Conservation (phyloP, 37 sponge, comb jelly and placozoan genomes). For the Haliclona indistincta region DNA sequence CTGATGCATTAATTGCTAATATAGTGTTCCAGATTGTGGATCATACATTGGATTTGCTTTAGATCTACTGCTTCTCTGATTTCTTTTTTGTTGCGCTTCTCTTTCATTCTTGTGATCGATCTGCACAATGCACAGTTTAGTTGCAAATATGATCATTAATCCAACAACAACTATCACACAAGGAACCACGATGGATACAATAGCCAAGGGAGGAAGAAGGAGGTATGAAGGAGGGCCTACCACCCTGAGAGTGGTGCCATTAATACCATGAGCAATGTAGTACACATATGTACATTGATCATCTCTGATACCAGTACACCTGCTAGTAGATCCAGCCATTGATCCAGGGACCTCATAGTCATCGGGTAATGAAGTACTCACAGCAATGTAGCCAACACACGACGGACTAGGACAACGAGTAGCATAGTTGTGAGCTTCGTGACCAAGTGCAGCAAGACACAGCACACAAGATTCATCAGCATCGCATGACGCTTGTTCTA, state of each 20-base stretch:
- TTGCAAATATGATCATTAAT: slow-evolving; percentile 13
- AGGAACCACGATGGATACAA: slow-evolving; percentile 10
- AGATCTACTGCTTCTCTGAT: no score
- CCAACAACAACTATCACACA: slow-evolving; percentile 23
- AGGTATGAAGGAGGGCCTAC: not conserved
- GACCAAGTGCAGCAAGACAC: not conserved
- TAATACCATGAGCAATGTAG: not conserved
- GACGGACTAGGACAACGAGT: not conserved
- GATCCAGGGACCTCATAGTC: not conserved
- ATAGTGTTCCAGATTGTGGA: no score
- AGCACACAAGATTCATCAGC: not conserved
- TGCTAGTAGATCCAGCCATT: not conserved
- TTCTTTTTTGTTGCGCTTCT: no score
- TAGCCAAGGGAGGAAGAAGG: slow-evolving; percentile 9
- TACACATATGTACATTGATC: not conserved
- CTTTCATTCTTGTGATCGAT: no score
- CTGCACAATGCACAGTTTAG: slow-evolving; percentile 14
- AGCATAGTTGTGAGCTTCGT: not conserved
- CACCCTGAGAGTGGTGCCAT: not conserved
- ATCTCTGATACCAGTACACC: not conserved
- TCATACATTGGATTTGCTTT: no score
- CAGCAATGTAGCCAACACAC: not conserved
- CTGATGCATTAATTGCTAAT: no score
- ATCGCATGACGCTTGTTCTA: not conserved
- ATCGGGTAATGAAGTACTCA: not conserved